Evolutionary conservation across 1,140 invertebrate genomes (phyloP), one percentile per base, ranked within the genome.

Genomic region (Saccostrea echinata): DNA sequence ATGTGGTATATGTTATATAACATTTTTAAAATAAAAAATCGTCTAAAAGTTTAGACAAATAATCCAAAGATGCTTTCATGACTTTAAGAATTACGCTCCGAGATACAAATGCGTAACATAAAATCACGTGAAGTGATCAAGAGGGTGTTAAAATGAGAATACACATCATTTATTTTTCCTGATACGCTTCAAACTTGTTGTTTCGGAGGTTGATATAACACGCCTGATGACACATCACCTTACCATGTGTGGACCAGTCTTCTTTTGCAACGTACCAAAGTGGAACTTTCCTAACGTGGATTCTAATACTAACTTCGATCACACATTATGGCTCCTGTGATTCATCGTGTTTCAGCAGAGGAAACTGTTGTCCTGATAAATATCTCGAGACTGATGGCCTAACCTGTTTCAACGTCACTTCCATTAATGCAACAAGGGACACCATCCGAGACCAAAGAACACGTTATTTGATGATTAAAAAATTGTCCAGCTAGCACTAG

Each of bases 351-450:
- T 30, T 86, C 4, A 9, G 53, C 11, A 57, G 84, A 53, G 43
- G 33, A 55, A 33, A 89, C 53, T 89, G 88, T 55, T 89, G 88
- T 76, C 85, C 85, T 33, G 88, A 89, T 51, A 18, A 86, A 35
- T 82, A 53, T 51, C 57, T 89, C 33, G 27, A 30, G 8, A 1
- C 43, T 0, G 24, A 30, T 0, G 12, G 52, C 4, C 18, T 80
- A 55, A 61, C 43, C 13, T 89, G 88, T 84, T 43, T 35, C 8
- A 86, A 76, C 18, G 68, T 71, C 13, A 33, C 43, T 24, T 21
- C 76, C 18, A 35, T 85, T 3, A 87, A 27, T 55, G 61, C 83
- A 0, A 21, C 35, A 2, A 53, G 30, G 27, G 76, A 84, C 33
- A 24, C 16, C 0, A 53, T 9, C 1, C 27, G 55, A 4, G 18